Conservation (phyloP, 2,888 invertebrate genomes). For the Dugesia japonica region DNA sequence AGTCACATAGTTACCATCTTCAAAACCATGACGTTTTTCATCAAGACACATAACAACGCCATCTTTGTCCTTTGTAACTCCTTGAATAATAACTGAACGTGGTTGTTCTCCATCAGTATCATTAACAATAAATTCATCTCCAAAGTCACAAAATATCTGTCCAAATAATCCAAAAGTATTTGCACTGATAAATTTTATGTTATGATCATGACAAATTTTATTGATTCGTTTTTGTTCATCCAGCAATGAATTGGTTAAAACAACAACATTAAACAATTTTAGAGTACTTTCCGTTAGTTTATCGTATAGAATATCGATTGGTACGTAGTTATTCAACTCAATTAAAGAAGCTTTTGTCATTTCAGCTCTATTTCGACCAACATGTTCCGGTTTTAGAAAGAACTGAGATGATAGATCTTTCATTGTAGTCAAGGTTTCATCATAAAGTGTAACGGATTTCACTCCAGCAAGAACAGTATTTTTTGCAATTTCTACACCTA, state of each 20-base stretch:
- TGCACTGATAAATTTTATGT: slow-evolving; percentile 70
- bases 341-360: slow-evolving; percentile 64
- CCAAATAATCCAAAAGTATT: slow-evolving; percentile 80
- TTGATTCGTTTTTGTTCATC: slow-evolving; percentile 67
- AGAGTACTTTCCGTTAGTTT: neutral
- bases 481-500: slow-evolving; percentile 92
- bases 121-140: slow-evolving; percentile 67
- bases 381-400: slow-evolving; percentile 63
- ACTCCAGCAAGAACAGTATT: slow-evolving; percentile 94
- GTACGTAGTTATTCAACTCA: slow-evolving; percentile 78
- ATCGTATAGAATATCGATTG: slow-evolving; percentile 55
- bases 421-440: slow-evolving; percentile 59
- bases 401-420: slow-evolving; percentile 72
- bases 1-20: slow-evolving; percentile 85
- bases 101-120: slow-evolving; percentile 68
- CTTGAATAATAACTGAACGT: slow-evolving; percentile 29
- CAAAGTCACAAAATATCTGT: slow-evolving; percentile 91
- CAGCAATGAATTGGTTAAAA: slow-evolving; percentile 27
- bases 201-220: slow-evolving; percentile 64
- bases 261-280: slow-evolving; percentile 24
- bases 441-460: slow-evolving; percentile 86
- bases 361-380: slow-evolving; percentile 74
- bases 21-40: slow-evolving; percentile 82
- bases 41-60: slow-evolving; percentile 85
- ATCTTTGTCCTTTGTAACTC: slow-evolving; percentile 49